Evolutionary conservation across 2,888 invertebrate species (phyloP).

Genomic region (Sarcophaga variegata): DNA sequence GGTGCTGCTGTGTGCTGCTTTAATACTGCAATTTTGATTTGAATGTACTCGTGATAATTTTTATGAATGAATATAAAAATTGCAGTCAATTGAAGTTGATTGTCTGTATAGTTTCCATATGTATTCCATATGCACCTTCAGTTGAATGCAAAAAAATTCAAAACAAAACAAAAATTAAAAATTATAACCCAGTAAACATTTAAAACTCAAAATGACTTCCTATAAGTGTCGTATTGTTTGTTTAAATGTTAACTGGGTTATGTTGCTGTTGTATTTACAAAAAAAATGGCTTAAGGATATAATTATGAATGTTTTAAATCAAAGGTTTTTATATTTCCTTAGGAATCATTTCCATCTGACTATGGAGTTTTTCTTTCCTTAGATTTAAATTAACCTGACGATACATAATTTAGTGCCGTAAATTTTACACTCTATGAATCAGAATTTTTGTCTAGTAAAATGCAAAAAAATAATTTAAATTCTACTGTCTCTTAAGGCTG

Average conservation of each 20-base stretch:
- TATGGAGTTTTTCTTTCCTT: neutral
- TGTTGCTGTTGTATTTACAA: neutral
- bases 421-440: slow-evolving; percentile 22
- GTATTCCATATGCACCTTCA: neutral
- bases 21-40: neutral
- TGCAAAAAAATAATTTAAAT: too few species aligned
- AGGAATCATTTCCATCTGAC: neutral
- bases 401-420: slow-evolving; percentile 31
- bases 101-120: slow-evolving; percentile 1
- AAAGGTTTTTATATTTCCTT: slow-evolving; percentile 21
- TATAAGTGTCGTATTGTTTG: too few species aligned
- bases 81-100: slow-evolving; percentile 47
- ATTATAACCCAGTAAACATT: neutral
- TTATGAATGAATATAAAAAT: slow-evolving; percentile 77
- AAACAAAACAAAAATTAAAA: neutral
- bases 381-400: neutral
- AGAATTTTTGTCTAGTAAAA: neutral
- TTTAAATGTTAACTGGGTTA: slow-evolving; percentile 16
- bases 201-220: neutral
- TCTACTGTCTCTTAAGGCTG: neutral
- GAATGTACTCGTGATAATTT: slow-evolving; percentile 70
- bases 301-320: slow-evolving; percentile 58
- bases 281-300: slow-evolving; percentile 62
- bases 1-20: neutral
- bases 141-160: neutral